Conservation (phyloP, 2,888 invertebrate species). For the Ctenicera cuprea region DNA sequence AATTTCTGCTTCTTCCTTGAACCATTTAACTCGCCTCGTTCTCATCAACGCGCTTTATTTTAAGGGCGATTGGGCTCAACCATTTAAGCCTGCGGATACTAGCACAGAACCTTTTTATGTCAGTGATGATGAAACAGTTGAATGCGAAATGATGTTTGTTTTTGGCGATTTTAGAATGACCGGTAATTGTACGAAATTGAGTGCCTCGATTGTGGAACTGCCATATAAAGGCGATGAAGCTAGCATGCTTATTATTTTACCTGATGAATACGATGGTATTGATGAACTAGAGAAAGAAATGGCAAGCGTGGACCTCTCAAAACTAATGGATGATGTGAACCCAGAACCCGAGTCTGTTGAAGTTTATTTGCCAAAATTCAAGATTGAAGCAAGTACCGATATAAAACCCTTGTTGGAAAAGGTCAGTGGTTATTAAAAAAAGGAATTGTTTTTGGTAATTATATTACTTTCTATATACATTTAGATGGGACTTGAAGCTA, state of each 20-base stretch:
- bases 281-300: conserved; percentile 78
- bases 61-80: conserved; percentile 84
- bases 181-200: conserved; percentile 73
- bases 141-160: conserved; percentile 84
- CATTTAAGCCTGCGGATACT: conserved; percentile 79
- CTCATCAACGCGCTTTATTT: conserved; percentile 91
- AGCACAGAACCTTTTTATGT: conserved; percentile 79
- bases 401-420: conserved; percentile 77
- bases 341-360: conserved; percentile 76
- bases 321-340: conserved; percentile 69
- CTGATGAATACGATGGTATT: conserved; percentile 81
- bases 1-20: conserved; percentile 76
- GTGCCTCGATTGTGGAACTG: conserved; percentile 81
- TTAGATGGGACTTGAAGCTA: neutral
- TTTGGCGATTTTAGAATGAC: conserved; percentile 74
- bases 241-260: conserved; percentile 85
- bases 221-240: conserved; percentile 81
- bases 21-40: conserved; percentile 78
- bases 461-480: too few relatives aligned
- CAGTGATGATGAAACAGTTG: conserved; percentile 73
- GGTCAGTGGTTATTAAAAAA: conserved; percentile 72
- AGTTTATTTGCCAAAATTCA: conserved; percentile 86
- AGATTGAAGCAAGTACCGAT: conserved; percentile 83
- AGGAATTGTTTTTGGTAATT: neutral
- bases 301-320: conserved; percentile 74